These are phyloP conservation scores for Sebastes steindachneri DNA, from an alignment of 2,797 vertebrate species.

Conservation along the genomic window DNA sequence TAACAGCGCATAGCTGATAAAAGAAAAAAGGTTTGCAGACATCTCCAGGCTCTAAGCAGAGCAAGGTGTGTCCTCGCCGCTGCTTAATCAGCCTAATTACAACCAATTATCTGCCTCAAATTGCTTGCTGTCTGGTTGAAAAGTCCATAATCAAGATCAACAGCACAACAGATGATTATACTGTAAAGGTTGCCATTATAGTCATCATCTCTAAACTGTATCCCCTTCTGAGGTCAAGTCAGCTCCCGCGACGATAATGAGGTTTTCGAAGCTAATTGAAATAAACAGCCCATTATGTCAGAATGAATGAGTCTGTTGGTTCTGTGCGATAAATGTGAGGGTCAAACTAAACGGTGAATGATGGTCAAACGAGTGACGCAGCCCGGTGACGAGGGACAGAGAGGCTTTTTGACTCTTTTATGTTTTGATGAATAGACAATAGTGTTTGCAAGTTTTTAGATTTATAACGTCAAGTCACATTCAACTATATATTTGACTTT, in stretches of 20 bases:
- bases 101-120: slow-evolving; percentile 68
- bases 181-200: slow-evolving; percentile 44
- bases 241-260: slow-evolving; percentile 38
- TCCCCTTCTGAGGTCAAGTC: slow-evolving; percentile 38
- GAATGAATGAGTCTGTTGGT: slow-evolving; percentile 23
- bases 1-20: neutral
- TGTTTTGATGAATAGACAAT: too few relatives aligned
- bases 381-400: neutral
- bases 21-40: slow-evolving; percentile 8
- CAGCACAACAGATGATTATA: slow-evolving; percentile 62
- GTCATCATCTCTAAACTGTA: slow-evolving; percentile 50
- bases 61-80: slow-evolving; percentile 44
- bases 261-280: slow-evolving; percentile 67
- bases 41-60: slow-evolving; percentile 5
- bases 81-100: slow-evolving; percentile 71
- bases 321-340: neutral
- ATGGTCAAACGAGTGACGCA: neutral
- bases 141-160: slow-evolving; percentile 68
- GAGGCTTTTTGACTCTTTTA: neutral
- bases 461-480: neutral
- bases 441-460: neutral
- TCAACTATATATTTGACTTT: neutral
- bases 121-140: slow-evolving; percentile 67
- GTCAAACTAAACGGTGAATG: neutral
- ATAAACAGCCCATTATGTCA: slow-evolving; percentile 66